These are phyloP conservation scores for Drosophila formosana DNA, from an alignment of 2,888 invertebrate species.

Conservation along the genomic window DNA sequence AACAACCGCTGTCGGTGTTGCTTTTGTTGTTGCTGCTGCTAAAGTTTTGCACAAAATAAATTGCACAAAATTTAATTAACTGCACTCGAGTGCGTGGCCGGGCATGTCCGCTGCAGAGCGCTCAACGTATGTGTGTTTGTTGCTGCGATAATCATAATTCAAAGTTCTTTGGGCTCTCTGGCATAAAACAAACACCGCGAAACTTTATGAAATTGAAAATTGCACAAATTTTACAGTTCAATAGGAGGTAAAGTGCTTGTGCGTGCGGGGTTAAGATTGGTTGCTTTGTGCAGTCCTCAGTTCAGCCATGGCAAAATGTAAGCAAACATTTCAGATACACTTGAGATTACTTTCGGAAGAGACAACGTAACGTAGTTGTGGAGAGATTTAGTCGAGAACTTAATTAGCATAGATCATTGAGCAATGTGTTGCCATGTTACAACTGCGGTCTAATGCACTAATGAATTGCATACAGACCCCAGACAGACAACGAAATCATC, in stretches of 20 bases:
- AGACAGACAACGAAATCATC: not conserved
- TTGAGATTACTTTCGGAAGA: slow-evolving; percentile 11
- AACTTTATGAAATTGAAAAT: slow-evolving; percentile 79
- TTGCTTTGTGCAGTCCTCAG: not conserved
- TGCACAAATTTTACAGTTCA: slow-evolving; percentile 78
- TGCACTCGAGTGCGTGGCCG: slow-evolving; percentile 73
- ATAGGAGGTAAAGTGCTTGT: slow-evolving; percentile 57
- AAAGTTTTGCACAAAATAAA: slow-evolving; percentile 76
- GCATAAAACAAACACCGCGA: slow-evolving; percentile 67
- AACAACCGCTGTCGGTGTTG: slow-evolving; percentile 29
- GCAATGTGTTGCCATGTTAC: slow-evolving; percentile 17
- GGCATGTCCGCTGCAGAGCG: slow-evolving; percentile 47
- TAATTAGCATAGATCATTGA: slow-evolving; percentile 30
- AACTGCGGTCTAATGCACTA: slow-evolving; percentile 2
- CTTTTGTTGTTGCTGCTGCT: slow-evolving; percentile 43
- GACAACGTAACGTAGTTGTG: not conserved
- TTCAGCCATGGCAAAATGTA: slow-evolving; percentile 50
- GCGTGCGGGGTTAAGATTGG: slow-evolving; percentile 33
- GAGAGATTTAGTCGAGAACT: slow-evolving; percentile 22
- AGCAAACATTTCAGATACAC: slow-evolving; percentile 63
- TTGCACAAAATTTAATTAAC: slow-evolving; percentile 78
- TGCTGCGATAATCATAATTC: slow-evolving; percentile 75
- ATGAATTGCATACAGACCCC: not conserved
- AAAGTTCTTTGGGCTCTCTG: slow-evolving; percentile 60
- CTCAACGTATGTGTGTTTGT: slow-evolving; percentile 19